These are phyloP conservation scores for Deroptyus accipitrinus DNA, from an alignment of 2,113 vertebrate species.

Conservation along the genomic window DNA sequence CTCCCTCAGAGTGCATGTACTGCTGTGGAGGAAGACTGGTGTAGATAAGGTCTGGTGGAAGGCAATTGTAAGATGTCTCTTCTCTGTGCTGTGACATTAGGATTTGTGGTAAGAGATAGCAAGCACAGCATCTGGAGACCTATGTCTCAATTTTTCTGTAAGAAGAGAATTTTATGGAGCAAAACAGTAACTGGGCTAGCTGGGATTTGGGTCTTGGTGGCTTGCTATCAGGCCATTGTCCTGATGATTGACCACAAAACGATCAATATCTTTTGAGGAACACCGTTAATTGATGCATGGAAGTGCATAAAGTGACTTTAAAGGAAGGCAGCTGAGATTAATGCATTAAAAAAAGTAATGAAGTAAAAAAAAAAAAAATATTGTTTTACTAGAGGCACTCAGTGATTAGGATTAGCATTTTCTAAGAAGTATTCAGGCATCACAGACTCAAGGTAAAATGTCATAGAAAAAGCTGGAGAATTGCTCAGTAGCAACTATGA, in stretches of 20 bases:
- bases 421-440: neutral
- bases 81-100: neutral
- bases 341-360: neutral
- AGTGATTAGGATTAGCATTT: neutral
- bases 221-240: neutral
- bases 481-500: neutral
- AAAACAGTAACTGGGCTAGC: neutral
- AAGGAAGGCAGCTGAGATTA: neutral
- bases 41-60: neutral
- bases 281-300: neutral
- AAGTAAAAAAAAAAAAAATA: too few relatives aligned
- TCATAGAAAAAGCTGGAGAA: neutral
- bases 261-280: neutral
- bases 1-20: neutral
- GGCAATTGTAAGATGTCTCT: neutral
- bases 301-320: neutral
- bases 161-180: neutral
- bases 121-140: neutral
- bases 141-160: neutral
- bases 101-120: neutral
- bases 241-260: accelerated
- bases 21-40: neutral
- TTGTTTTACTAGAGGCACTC: neutral
- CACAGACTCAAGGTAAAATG: neutral
- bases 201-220: neutral